Base-by-base conservation (phyloP, 2,888 invertebrate species). In the Junonia oenone region DNA sequence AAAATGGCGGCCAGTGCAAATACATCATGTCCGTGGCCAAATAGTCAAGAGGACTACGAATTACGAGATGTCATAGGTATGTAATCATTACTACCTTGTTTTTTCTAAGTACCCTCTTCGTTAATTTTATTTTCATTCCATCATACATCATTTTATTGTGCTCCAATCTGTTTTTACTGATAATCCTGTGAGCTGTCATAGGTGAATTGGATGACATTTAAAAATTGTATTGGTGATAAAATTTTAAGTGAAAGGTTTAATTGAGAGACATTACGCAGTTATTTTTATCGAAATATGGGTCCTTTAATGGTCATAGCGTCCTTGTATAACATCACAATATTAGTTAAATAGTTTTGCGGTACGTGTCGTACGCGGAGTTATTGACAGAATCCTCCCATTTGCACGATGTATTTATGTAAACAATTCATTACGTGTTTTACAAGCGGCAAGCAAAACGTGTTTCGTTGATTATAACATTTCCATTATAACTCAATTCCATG, bases 21-120 rank as follows among this genome's bases (percentile, higher is more conserved):
- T 69, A 72, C 76, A 61, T 83, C 89, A 70, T 83, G 81, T 88
- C 92, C 80, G 65, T 98, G 98, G 98, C 95, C 98, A 64, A 98
- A 97, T 90, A 94, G 93, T 75, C 95, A 96, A 86, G 96, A 97
- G 77, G 96, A 97, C 83, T 98, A 98, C 88, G 97, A 97, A 87
- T 89, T 98, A 72, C 93, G 95, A 69, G 98, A 98, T 90, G 96
- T 98, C 73, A 98, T 98, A 76, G 97, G 97, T 96, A 89, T 91
- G 93, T 92, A 61, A 29, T 52, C 40, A 15, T 17, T 33, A 38
- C 38, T 19, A 40, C 11, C 48, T 13, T 33, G 40, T 47, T 45
- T 49, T 51, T 17, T 49, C n/a, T 51, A 46, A 48, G 35, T 17
- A 48, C 31, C 19, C 13, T 22, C 19, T 19, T 4, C 17, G 33